Base-by-base conservation (phyloP, 2,888 invertebrate genomes). In the Scaptomyza reducta region DNA sequence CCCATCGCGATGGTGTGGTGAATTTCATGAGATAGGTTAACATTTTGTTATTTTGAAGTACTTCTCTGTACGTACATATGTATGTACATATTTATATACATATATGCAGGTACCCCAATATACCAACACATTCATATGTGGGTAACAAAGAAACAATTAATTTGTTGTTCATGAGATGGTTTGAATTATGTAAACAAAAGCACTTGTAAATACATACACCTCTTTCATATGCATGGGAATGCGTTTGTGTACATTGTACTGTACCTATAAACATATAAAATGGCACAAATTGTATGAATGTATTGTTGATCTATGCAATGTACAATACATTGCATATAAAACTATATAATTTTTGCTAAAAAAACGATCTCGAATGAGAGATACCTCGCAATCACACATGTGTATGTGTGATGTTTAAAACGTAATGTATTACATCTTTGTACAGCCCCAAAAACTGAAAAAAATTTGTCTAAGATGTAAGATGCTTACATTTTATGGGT, bases 21-120 rank as follows among this genome's bases (percentile, higher is more conserved):
- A 70, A 50, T 85, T 87, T 81, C 45, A 2, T 4, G 16, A 40
- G 35, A 49, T 66, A 62, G 70, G 54, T 79, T 81, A 87, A 84
- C 82, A 79, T 64, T 60, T 71, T 57, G 55, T 54, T 62, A 47
- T 68, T 70, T 60, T 57, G 18, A 31, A 27, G 45, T 53, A 44
- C 50, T n/a, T 35, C 27, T 16, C 27, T 35, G 11, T 16, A 16
- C 27, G 11, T 18, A 42, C 40, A 9, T 41, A 16, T 27, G 6
- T 33, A 25, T 40, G 25, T 27, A 11, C 13, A 16, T 42, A 63
- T 33, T 22, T 35, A 25, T 42, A 22, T 11, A 14, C n/a, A 3
- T 35, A 6, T 13, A 35, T 14, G 38, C 6, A 38, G 38, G 2
- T 14, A 38, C 6, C 6, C 14, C n/a, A n/a, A n/a, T 35, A 9